phyloP scores from a whole-genome alignment of 1,140 invertebrate genomes.

The Riptortus pedestris region DNA sequence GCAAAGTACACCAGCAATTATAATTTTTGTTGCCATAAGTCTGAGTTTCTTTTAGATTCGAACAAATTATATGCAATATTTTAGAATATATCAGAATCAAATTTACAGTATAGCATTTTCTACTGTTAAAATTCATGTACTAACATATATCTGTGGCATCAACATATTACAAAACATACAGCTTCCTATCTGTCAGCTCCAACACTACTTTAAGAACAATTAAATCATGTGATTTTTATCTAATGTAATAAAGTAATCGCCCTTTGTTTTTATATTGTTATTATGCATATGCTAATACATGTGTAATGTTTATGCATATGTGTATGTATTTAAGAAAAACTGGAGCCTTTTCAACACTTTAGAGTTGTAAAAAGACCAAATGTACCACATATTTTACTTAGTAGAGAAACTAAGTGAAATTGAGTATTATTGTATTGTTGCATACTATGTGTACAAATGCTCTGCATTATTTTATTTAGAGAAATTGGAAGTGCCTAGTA shows the following conservation, averaged over 20 bases:
- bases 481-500: slow-evolving; percentile 23
- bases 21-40: too few species aligned
- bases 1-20: too few species aligned
- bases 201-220: not conserved
- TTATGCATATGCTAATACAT: not conserved
- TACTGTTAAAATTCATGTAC: too few species aligned
- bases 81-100: too few species aligned
- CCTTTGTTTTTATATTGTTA: not conserved
- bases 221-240: not conserved
- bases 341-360: not conserved
- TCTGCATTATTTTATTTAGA: slow-evolving; percentile 14
- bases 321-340: not conserved
- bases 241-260: not conserved
- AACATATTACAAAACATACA: not conserved
- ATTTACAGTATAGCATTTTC: too few species aligned
- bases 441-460: slow-evolving; percentile 2
- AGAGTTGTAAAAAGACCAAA: slow-evolving; percentile 15
- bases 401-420: slow-evolving; percentile 11
- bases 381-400: slow-evolving; percentile 6
- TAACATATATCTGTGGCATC: too few species aligned
- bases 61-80: too few species aligned
- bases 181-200: not conserved
- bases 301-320: slow-evolving; percentile 1
- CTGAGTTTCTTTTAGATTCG: too few species aligned
- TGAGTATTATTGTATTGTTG: slow-evolving; percentile 3